phyloP scores from a whole-genome alignment of 2,113 vertebrate species.

The Phyllostomus discolor region DNA sequence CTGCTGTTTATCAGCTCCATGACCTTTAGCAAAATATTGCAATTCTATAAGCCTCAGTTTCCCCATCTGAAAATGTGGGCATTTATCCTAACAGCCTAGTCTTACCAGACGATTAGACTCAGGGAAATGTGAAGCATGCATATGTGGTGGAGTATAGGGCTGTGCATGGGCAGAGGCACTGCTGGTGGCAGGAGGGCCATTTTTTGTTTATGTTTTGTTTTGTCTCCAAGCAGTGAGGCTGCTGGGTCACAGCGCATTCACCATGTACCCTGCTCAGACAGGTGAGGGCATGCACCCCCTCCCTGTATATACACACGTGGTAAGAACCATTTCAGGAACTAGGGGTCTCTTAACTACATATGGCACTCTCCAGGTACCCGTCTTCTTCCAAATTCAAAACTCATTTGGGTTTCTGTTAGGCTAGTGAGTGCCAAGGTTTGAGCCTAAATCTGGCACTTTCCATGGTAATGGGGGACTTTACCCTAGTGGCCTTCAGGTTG shows the following conservation, averaged over 20 bases:
- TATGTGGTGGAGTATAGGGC: background rate
- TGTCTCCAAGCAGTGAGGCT: background rate
- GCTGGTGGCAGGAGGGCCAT: background rate
- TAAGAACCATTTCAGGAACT: background rate
- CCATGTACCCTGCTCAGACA: background rate
- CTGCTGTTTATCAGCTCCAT: background rate
- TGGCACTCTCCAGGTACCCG: background rate
- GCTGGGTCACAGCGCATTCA: background rate
- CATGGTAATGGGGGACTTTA: slow-evolving; percentile 76
- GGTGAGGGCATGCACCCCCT: background rate
- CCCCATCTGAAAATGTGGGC: background rate
- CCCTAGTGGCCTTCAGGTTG: slow-evolving; percentile 76
- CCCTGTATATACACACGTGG: background rate
- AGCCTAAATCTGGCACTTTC: slow-evolving; percentile 66
- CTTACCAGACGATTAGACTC: background rate
- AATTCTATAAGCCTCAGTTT: background rate
- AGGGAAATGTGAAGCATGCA: no score
- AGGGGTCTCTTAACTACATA: no score
- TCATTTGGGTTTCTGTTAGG: slow-evolving; percentile 63
- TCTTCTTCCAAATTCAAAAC: slow-evolving; percentile 20
- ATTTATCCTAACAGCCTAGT: background rate
- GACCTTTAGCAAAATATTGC: background rate
- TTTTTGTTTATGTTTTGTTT: background rate
- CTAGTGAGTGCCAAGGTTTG: slow-evolving; percentile 50
- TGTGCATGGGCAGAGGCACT: accelerated